Conservation (phyloP, 2,797 vertebrate genomes). For the Eleutherodactylus coqui region DNA sequence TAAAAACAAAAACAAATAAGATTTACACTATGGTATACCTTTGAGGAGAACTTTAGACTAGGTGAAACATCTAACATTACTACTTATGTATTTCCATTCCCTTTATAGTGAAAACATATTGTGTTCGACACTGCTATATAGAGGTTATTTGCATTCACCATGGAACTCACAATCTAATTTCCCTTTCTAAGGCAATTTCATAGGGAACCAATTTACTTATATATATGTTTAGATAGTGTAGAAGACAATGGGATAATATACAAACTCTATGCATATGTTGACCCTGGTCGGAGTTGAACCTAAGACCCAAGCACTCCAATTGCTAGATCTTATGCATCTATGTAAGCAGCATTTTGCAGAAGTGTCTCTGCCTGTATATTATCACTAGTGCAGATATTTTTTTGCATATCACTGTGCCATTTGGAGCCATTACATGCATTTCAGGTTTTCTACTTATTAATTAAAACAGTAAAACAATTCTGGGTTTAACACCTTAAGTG, state of each 20-base stretch:
- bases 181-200: too few species aligned
- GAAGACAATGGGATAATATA: too few species aligned
- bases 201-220: too few species aligned
- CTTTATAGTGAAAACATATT: not conserved
- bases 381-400: not conserved
- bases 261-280: too few species aligned
- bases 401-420: not conserved
- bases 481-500: conserved; percentile 8
- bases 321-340: not conserved
- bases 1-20: not conserved
- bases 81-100: not conserved
- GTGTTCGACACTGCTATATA: not conserved
- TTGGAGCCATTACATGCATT: conserved; percentile 4
- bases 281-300: too few species aligned
- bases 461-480: conserved; percentile 5
- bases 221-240: too few species aligned
- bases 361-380: not conserved
- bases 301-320: not conserved
- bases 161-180: too few species aligned
- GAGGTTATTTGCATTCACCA: not conserved
- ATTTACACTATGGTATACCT: not conserved
- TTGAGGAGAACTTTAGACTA: not conserved
- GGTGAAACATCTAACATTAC: not conserved
- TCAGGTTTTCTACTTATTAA: not conserved
- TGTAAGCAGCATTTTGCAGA: not conserved